Conservation (phyloP, 1,140 invertebrate genomes). For the Leptinotarsa lineolata region DNA sequence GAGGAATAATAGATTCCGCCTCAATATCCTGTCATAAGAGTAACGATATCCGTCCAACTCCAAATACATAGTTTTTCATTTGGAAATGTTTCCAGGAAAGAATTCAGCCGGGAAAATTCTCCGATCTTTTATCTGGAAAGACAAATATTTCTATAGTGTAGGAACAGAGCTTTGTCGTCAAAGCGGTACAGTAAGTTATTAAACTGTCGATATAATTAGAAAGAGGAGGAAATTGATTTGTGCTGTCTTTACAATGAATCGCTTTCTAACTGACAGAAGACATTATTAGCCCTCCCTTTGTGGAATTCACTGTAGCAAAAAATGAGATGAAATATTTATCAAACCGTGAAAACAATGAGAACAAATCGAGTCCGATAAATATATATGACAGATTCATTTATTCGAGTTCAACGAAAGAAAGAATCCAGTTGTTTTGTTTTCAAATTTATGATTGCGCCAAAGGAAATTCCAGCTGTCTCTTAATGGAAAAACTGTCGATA, state of each 20-base stretch:
- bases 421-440: not conserved
- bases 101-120: not conserved
- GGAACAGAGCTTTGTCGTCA: slow-evolving; percentile 4
- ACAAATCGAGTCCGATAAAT: not conserved
- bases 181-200: slow-evolving; percentile 4
- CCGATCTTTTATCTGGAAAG: not conserved
- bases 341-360: slow-evolving; percentile 1
- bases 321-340: slow-evolving; percentile 20
- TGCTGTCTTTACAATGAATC: slow-evolving; percentile 12
- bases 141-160: slow-evolving; percentile 14
- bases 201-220: slow-evolving; percentile 24
- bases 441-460: not conserved
- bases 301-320: not conserved
- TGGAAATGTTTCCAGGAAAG: not conserved
- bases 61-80: not conserved
- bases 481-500: too few species aligned
- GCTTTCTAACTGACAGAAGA: slow-evolving; percentile 16
- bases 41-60: too few species aligned
- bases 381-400: not conserved
- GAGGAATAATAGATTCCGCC: too few species aligned
- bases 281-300: slow-evolving; percentile 13
- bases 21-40: too few species aligned
- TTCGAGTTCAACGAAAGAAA: not conserved
- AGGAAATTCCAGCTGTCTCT: too few species aligned
- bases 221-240: slow-evolving; percentile 21